phyloP scores from a whole-genome alignment of 2,888 invertebrate species.

The Pollenia griseotomentosa region DNA sequence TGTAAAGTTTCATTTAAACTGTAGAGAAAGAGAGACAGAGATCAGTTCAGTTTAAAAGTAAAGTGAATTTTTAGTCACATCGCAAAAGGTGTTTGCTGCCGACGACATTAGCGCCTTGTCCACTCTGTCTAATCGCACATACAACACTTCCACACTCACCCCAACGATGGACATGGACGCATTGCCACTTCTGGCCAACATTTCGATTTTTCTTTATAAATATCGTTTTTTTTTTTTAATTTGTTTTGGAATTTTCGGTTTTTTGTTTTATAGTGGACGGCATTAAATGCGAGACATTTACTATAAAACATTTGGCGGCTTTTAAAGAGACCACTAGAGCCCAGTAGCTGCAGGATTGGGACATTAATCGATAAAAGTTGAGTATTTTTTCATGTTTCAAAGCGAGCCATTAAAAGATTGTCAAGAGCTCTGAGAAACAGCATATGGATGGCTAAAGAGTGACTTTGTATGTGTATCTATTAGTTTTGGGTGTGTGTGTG shows the following conservation, averaged over 20 bases:
- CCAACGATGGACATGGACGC: constrained; percentile 5
- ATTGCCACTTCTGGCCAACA: constrained; percentile 40
- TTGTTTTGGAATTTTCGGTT: background rate
- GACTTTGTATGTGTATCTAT: constrained; percentile 57
- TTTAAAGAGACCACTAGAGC: constrained; percentile 73
- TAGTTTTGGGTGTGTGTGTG: constrained; percentile 35
- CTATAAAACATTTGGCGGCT: constrained; percentile 73
- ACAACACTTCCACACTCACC: constrained; percentile 70
- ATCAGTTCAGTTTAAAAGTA: constrained; percentile 26
- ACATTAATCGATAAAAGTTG: constrained; percentile 85
- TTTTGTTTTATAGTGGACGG: constrained; percentile 52
- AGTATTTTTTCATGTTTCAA: constrained; percentile 85
- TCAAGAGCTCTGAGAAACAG: constrained; percentile 75
- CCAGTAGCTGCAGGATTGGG: constrained; percentile 84
- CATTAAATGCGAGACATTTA: constrained; percentile 74
- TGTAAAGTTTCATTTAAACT: too few species aligned
- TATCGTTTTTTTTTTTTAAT: constrained; percentile 14
- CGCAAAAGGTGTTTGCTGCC: constrained; percentile 74
- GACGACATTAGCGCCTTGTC: constrained; percentile 75
- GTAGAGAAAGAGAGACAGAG: background rate
- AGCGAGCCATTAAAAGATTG: constrained; percentile 85
- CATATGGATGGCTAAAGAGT: background rate
- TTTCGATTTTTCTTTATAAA: constrained; percentile 50
- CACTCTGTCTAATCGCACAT: constrained; percentile 70
- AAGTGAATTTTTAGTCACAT: constrained; percentile 68